Percentiles rank a stretch among this genome's conserved stretches.
Evolutionary conservation across 2,113 vertebrate genomes (phyloP).

Genomic region (Mustelus asterias): DNA sequence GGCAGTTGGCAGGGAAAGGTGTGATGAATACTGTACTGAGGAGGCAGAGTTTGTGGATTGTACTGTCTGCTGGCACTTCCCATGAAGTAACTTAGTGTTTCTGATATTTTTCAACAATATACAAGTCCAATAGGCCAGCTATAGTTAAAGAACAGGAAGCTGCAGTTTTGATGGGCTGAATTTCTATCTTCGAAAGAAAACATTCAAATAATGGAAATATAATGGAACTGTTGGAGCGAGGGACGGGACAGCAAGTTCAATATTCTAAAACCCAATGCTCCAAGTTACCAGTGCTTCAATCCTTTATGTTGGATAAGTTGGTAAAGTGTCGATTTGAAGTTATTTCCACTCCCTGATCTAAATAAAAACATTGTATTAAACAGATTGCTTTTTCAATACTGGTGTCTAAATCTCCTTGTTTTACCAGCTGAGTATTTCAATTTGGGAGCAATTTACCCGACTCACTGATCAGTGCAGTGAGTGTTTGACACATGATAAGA

Average conservation of each 20-base stretch:
- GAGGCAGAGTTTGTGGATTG: conserved; percentile 17
- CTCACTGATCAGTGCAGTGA: neutral
- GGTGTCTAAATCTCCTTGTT: neutral
- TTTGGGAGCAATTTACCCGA: neutral
- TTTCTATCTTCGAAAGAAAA: neutral
- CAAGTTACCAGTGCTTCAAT: neutral
- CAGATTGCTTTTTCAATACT: neutral
- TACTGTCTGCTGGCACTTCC: neutral
- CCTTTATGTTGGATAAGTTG: neutral
- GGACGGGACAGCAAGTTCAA: neutral
- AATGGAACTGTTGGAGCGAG: neutral
- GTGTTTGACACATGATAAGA: neutral
- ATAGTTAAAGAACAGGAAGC: neutral
- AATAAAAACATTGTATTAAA: neutral
- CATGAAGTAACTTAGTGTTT: neutral
- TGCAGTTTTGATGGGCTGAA: neutral
- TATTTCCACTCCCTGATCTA: neutral
- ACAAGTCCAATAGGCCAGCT: neutral
- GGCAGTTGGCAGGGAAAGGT: neutral
- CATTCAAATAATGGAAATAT: neutral
- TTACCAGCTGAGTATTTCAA: neutral
- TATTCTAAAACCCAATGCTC: neutral
- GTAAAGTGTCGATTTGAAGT: neutral
- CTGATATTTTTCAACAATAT: neutral
- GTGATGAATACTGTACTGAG: conserved; percentile 45